Conservation (phyloP, 1,140 invertebrate species). For the Pogonomyrmex californicus region DNA sequence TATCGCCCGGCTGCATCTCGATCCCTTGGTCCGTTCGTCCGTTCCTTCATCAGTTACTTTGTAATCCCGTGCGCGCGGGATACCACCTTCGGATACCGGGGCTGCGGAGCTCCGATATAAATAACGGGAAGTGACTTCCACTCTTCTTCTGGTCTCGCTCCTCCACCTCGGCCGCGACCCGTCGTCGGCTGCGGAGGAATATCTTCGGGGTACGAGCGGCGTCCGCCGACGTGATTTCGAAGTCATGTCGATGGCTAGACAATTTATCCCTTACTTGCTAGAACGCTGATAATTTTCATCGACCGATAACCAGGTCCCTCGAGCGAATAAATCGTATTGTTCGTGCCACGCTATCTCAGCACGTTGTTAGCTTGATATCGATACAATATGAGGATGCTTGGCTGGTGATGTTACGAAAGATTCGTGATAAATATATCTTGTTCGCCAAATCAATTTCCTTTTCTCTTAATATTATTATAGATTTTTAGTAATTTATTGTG, state of each 20-base stretch:
- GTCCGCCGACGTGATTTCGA: slow-evolving; percentile 40
- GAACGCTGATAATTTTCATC: slow-evolving; percentile 57
- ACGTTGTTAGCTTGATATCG: slow-evolving; percentile 31
- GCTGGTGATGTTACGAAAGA: slow-evolving; percentile 4
- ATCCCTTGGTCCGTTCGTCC: slow-evolving; percentile 66
- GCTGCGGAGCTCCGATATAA: slow-evolving; percentile 69
- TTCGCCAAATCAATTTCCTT: neutral
- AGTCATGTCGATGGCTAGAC: slow-evolving; percentile 55
- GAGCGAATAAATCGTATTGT: slow-evolving; percentile 51
- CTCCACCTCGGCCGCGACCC: slow-evolving; percentile 56
- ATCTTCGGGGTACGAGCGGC: slow-evolving; percentile 42
- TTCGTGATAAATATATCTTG: neutral
- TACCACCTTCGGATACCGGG: slow-evolving; percentile 65
- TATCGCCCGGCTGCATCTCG: slow-evolving; percentile 74
- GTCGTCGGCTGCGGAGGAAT: slow-evolving; percentile 36
- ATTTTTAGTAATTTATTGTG: slow-evolving; percentile 24
- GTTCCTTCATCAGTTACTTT: slow-evolving; percentile 71
- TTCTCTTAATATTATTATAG: neutral
- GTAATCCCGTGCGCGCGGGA: slow-evolving; percentile 67
- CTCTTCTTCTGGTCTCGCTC: slow-evolving; percentile 44
- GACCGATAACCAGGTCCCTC: slow-evolving; percentile 36
- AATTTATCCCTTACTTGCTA: slow-evolving; percentile 39
- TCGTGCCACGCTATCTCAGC: slow-evolving; percentile 38
- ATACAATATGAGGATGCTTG: neutral
- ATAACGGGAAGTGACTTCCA: slow-evolving; percentile 57